Conservation (phyloP, 2,797 vertebrate genomes). For the Platalea minor region DNA sequence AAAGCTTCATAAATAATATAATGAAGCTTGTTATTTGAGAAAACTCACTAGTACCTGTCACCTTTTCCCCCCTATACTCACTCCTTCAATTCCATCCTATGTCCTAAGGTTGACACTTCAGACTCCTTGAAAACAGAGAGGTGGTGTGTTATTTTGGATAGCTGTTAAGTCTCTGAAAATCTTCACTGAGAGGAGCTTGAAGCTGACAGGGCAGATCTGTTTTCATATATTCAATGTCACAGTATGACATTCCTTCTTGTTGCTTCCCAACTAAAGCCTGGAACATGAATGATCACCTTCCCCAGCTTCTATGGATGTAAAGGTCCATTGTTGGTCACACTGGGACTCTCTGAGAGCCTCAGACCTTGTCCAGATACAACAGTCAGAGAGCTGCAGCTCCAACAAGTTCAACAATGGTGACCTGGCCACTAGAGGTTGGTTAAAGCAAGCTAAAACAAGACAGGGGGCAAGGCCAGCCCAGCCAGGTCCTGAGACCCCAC, state of each 20-base stretch:
- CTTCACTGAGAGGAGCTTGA: not conserved
- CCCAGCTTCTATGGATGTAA: rapidly evolving
- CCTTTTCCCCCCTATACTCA: not conserved
- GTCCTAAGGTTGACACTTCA: not conserved
- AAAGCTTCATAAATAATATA: not conserved
- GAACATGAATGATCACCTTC: not conserved
- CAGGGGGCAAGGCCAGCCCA: not conserved
- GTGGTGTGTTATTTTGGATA: not conserved
- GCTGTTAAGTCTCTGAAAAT: not conserved
- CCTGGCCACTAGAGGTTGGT: rapidly evolving
- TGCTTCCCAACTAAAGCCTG: not conserved
- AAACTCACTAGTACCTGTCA: not conserved
- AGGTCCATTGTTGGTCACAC: not conserved
- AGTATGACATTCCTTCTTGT: not conserved
- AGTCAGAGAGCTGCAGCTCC: rapidly evolving
- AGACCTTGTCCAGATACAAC: not conserved
- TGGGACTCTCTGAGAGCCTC: not conserved
- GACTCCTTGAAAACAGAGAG: not conserved
- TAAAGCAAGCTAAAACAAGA: not conserved
- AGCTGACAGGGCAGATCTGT: not conserved
- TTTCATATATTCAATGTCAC: not conserved
- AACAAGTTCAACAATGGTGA: rapidly evolving
- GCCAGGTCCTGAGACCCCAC: not conserved
- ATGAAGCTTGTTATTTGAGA: not conserved
- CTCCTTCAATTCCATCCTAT: rapidly evolving